A percentile compares a stretch with the other conserved stretches of the same genome.
phyloP scores from a whole-genome alignment of 2,888 invertebrate genomes.

The Ceramica pisi region DNA sequence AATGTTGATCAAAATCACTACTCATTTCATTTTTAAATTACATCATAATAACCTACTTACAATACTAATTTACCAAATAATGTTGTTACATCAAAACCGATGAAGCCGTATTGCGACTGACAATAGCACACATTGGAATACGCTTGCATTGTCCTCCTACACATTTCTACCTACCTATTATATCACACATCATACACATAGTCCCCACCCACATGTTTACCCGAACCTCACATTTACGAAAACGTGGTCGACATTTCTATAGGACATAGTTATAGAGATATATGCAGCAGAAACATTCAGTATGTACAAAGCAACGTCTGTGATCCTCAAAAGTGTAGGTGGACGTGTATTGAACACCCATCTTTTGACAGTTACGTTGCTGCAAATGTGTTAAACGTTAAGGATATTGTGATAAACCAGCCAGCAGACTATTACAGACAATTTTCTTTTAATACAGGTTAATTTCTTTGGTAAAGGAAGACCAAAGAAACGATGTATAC shows the following conservation, averaged over 20 bases:
- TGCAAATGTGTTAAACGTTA: neutral
- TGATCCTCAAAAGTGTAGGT: neutral
- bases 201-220: neutral
- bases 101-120: conserved; percentile 14
- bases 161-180: neutral
- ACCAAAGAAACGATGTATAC: neutral
- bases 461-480: neutral
- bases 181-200: neutral
- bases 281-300: neutral
- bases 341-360: too few relatives aligned
- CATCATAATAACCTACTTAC: neutral
- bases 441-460: neutral
- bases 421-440: neutral
- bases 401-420: neutral
- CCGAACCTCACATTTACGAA: neutral
- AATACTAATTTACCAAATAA: conserved; percentile 15
- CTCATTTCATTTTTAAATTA: neutral
- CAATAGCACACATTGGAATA: conserved; percentile 4
- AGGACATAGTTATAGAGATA: neutral
- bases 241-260: conserved; percentile 3
- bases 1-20: neutral
- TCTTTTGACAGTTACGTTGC: too few relatives aligned
- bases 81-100: conserved; percentile 11
- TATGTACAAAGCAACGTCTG: neutral
- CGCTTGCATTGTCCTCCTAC: neutral